Evolutionary conservation across 2,113 vertebrate species (phyloP), one percentile per base, ranked within the genome.

Genomic region (Dicaeum eximium): DNA sequence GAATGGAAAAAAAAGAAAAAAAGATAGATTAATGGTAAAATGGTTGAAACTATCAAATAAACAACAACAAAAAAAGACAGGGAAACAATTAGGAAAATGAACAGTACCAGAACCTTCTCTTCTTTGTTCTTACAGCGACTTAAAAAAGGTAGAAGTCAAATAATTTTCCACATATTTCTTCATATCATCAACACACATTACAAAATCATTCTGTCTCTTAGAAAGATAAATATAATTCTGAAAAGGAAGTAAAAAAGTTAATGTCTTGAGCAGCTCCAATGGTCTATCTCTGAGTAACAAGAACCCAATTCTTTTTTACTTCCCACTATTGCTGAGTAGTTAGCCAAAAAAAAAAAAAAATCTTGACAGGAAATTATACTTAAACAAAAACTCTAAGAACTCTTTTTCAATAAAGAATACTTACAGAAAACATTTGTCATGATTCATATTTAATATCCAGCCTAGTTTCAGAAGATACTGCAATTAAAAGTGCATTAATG

Each of bases 401-500:
- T 40, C 3, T 57, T 93, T 74, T 33, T 51, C 57, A 16, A 75
- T 65, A 87, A 88, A 47, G 35, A 91, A 91, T 83, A 78, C 58
- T 92, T 84, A 70, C 10, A 84, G 40, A 92, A 96, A 90, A 58
- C 51, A 79, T 93, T 83, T 90, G 11, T 77, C 61, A 72, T 90
- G 3, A 93, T 86, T 90, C n/a, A 64, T 77, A 88, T 93, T 93
- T 93, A 90, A 90, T 90, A 90, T 66, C 40, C 47, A 90, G 40
- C 37, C 53, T 72, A 30, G 23, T 70, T 91, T 74, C 45, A 80
- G 56, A 70, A 90, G 48, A 67, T 77, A 86, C 15, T 40, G 31
- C 67, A 95, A 90, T 88, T 95, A 95, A 86, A 94, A 87, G 50
- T 78, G 19, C 48, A 85, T 87, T 96, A 86, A 94, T 95, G 74